Evolutionary conservation across 2,888 invertebrate genomes (phyloP), one percentile per base, ranked within the genome.

Genomic region (Lobophora halterata): DNA sequence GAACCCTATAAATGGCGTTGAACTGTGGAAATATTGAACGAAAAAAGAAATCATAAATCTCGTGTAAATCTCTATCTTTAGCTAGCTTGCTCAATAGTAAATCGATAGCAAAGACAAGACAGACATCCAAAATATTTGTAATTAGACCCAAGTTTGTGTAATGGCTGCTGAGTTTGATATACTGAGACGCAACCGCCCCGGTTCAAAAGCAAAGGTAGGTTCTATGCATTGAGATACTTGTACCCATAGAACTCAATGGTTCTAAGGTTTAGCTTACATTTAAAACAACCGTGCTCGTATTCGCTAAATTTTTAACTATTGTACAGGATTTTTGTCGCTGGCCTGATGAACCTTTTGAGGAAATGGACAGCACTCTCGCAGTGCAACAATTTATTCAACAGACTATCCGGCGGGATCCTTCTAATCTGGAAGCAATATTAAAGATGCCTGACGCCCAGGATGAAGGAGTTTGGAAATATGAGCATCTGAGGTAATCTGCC

Each of bases 381-480:
- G 98, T 99, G 30, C 99, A 99, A 73, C 99, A 99, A 75, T 99
- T 96, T 73, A 99, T 99, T 68, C 99, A 99, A 79, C 99, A 99
- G 86, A 93, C 97, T 54, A 99, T 99, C 58, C 91, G 97, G 54
- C 92, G 93, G 49, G 97, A 99, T 79, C 96, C 97, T 12, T 92
- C 95, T 5, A 96, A 97, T 86, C 94, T 99, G 42, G 98, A 98
- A 64, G 90, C 95, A 40, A 98, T 99, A 65, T 88, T 99, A 29
- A 96, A 94, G 63, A 97, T 98, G 89, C 99, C 99, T 1, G 98
- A 98, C 59, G 94, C 95, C 9, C 98, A 98, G 81, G 98, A 99
- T 73, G 98, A 98, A 79, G 98, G 99, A 19, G 99, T 99, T 28
- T 99, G 99, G 99, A 99, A 99, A 86, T 99, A 99, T 78, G 99